Percentiles rank a stretch among this genome's conserved stretches.
Evolutionary conservation across 2,888 invertebrate genomes (phyloP).

Genomic region (Byasa hedistus): DNA sequence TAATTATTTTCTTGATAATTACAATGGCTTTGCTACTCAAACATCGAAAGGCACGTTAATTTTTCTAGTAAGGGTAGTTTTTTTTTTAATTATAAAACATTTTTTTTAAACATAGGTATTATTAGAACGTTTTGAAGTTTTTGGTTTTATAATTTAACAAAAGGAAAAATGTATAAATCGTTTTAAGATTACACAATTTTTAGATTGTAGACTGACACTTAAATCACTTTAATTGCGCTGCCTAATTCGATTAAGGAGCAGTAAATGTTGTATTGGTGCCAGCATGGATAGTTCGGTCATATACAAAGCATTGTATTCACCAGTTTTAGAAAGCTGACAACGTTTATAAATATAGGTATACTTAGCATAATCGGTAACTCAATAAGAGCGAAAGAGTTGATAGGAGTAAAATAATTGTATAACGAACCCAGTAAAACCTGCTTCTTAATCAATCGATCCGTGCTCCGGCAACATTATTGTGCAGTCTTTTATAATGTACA

Average conservation of each 20-base stretch:
- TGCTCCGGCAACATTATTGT: conserved; percentile 56
- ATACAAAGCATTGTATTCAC: conserved; percentile 19
- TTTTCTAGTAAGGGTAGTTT: too few species aligned
- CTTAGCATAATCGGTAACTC: conserved; percentile 2
- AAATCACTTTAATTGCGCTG: not conserved
- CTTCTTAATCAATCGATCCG: conserved; percentile 48
- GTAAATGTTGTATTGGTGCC: not conserved
- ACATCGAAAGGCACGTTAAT: too few species aligned
- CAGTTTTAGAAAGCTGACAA: conserved; percentile 28
- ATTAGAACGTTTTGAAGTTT: not conserved
- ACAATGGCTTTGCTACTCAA: too few species aligned
- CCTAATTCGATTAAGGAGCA: not conserved
- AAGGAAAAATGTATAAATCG: not conserved
- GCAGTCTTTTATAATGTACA: conserved; percentile 50
- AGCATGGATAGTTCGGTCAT: not conserved
- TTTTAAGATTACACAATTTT: not conserved
- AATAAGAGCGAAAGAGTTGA: conserved; percentile 24
- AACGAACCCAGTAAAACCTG: conserved; percentile 42
- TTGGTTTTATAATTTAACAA: not conserved
- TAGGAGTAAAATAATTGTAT: conserved; percentile 31
- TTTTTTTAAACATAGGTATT: not conserved
- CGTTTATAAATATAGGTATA: conserved; percentile 11
- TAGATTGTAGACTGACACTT: not conserved
- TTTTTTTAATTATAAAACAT: too few species aligned
- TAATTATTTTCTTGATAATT: too few species aligned